phyloP scores from a whole-genome alignment of 2,113 vertebrate species.

The Carassius auratus region DNA sequence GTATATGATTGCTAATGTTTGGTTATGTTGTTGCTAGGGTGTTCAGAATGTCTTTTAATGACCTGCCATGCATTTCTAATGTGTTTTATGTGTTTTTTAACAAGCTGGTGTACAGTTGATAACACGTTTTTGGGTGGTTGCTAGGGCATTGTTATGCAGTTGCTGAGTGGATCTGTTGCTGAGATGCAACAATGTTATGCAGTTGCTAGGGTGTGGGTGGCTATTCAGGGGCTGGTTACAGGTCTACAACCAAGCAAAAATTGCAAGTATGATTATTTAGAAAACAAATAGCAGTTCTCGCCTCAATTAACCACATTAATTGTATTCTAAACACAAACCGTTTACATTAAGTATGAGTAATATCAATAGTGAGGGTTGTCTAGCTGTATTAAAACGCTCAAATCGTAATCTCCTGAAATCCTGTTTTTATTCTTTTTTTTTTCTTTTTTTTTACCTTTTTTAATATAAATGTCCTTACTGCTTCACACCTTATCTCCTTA shows the following conservation, averaged over 20 bases:
- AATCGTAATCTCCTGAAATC: constrained; percentile 3
- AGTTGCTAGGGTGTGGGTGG: neutral
- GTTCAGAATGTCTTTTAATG: neutral
- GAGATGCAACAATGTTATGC: neutral
- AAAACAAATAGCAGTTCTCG: neutral
- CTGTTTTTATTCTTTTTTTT: neutral
- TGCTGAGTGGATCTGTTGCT: neutral
- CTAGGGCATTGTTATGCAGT: neutral
- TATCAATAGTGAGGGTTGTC: neutral
- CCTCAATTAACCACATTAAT: neutral
- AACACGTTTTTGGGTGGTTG: neutral
- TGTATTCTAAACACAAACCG: neutral
- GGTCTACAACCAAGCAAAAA: neutral
- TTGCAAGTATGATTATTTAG: neutral
- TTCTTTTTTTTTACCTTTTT: neutral
- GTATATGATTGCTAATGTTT: neutral
- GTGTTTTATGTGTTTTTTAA: neutral
- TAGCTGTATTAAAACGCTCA: neutral
- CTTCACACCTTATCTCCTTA: neutral
- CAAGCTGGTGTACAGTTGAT: neutral
- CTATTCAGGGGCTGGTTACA: neutral
- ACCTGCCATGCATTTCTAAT: neutral
- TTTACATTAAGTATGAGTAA: neutral
- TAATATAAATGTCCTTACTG: neutral
- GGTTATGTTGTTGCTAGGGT: neutral